Evolutionary conservation across 1,140 invertebrate species (phyloP).

Genomic region (Vollenhovia emeryi): DNA sequence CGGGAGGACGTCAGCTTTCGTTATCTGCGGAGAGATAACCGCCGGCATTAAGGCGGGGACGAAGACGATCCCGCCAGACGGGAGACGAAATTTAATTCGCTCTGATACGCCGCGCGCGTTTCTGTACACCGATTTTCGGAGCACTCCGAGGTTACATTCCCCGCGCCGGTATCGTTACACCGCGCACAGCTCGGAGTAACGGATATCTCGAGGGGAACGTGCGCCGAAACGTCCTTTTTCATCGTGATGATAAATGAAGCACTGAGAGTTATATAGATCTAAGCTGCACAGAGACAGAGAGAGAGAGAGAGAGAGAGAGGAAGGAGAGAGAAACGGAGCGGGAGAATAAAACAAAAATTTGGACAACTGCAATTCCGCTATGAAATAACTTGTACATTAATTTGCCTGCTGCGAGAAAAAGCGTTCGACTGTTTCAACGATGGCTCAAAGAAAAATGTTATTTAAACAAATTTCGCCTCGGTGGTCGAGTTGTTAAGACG

Average conservation of each 20-base stretch:
- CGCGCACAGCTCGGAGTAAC: background rate
- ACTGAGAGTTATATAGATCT: background rate
- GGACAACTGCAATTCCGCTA: background rate
- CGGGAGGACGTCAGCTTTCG: slow-evolving; percentile 72
- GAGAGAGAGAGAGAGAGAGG: background rate
- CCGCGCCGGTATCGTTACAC: slow-evolving; percentile 6
- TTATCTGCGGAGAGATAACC: slow-evolving; percentile 74
- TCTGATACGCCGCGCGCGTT: slow-evolving; percentile 47
- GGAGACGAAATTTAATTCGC: slow-evolving; percentile 79
- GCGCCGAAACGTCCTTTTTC: slow-evolving; percentile 26
- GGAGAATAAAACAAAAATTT: background rate
- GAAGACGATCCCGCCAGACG: slow-evolving; percentile 44
- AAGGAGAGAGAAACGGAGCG: background rate
- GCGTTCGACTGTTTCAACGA: background rate
- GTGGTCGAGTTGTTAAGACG: no score
- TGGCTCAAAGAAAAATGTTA: background rate
- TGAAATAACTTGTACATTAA: background rate
- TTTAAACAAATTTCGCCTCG: background rate
- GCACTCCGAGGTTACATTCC: slow-evolving; percentile 7
- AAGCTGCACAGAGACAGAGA: background rate
- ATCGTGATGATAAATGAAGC: slow-evolving; percentile 38
- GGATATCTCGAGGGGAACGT: slow-evolving; percentile 12
- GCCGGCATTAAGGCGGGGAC: slow-evolving; percentile 44
- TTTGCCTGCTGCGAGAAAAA: background rate
- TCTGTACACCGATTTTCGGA: slow-evolving; percentile 43